Conservation (phyloP, 2,888 invertebrate genomes). For the Aproaerema taeniolella region DNA sequence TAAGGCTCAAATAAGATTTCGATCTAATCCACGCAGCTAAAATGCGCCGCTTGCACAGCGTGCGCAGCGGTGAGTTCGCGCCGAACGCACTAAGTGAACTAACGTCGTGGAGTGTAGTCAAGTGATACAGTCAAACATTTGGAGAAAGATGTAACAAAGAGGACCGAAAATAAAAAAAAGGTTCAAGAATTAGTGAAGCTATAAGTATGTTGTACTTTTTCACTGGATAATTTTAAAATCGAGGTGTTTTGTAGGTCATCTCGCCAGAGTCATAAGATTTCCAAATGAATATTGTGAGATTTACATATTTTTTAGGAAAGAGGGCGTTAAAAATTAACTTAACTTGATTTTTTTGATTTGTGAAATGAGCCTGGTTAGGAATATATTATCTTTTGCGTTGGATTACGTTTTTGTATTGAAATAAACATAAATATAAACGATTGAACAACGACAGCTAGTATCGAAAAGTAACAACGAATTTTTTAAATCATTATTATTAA, state of each 20-base stretch:
- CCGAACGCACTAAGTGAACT: too few relatives aligned
- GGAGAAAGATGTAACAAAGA: too few relatives aligned
- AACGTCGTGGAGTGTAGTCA: too few relatives aligned
- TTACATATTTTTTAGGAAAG: not conserved
- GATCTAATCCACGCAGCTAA: too few relatives aligned
- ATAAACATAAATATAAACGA: not conserved
- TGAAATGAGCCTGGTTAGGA: not conserved
- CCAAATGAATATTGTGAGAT: not conserved
- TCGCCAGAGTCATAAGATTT: not conserved
- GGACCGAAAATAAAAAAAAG: too few relatives aligned
- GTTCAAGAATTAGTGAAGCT: too few relatives aligned
- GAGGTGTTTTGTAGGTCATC: not conserved
- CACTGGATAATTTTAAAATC: not conserved
- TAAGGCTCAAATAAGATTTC: too few relatives aligned
- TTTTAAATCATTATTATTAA: conserved; percentile 33
- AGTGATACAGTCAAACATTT: too few relatives aligned
- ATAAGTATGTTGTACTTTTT: too few relatives aligned
- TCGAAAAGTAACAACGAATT: conserved; percentile 58
- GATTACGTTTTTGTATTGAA: not conserved
- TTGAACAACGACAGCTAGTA: conserved; percentile 47
- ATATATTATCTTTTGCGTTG: not conserved
- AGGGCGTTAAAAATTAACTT: not conserved
- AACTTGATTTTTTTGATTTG: not conserved
- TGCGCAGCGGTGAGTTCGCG: too few relatives aligned
- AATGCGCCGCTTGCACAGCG: too few relatives aligned